Evolutionary conservation across 2,113 vertebrate species (phyloP), one percentile per base, ranked within the genome.

Genomic region (Pterophyllum scalare): DNA sequence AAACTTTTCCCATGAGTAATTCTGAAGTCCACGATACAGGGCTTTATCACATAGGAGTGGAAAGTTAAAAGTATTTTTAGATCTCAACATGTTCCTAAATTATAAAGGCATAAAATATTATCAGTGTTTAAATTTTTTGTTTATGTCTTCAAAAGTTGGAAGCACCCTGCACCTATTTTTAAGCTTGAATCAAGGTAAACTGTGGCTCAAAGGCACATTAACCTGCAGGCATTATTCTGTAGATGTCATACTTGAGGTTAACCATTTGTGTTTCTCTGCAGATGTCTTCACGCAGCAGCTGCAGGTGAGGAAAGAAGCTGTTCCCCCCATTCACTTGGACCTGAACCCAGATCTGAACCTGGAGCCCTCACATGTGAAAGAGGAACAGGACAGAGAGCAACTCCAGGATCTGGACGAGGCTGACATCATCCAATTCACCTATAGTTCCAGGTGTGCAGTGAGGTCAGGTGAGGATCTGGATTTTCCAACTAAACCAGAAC

Each of bases 341-440:
- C 75, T 46, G 49, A 17, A 52, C 35, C 74, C 9, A 10, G 35
- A 38, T 38, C 35, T 10, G 35, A 10, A 74, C 15, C 65, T 31
- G 8, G 19, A 59, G 20, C 24, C 60, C 3, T 35, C 26, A 2
- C 35, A 7, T 3, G 46, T 22, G 3, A 6, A 56, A 52, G 46
- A 31, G 58, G 35, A 80, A 54, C 22, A 6, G 38, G 22, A 12
- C 0, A 8, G 13, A 14, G 61, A 61, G 46, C 61, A 60, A 20
- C 22, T 70, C 58, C 56, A 57, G 14, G 6, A 58, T 33, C 75
- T 83, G 60, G 59, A 87, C 2, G 33, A 60, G 1, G 60, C 33
- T 0, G 81, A 87, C 3, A 80, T 83, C 40, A 80, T 87, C 11
- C 20, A 76, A 70, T 87, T 80, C 61, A 87, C 85, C 20, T 83